Evolutionary conservation across 2,113 vertebrate genomes (phyloP), one percentile per base, ranked within the genome.

Genomic region (Holacanthus passer): DNA sequence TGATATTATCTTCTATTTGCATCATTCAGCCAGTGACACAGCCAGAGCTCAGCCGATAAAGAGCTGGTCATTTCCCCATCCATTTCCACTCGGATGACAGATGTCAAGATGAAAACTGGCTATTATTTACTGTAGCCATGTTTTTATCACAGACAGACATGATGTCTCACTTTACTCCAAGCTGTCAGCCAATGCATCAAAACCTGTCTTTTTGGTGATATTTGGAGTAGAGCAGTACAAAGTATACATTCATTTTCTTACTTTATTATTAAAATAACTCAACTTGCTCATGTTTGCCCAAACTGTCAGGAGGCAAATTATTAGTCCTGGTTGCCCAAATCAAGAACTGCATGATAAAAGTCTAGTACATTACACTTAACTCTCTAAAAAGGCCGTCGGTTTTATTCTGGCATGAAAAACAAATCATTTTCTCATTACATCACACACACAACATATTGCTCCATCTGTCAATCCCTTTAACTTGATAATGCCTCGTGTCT

Each of bases 1-100:
- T 84, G 96, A 95, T 95, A 95, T 91, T 92, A 94, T 94, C 93
- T 84, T 84, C 91, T 94, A 95, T 96, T 96, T 96, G 94, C 95
- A 96, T 96, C 92, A 91, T 93, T 94, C 94, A 93, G 87, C 72
- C 83, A 62, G 82, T 87, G 90, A 93, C 87, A 91, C 87, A 89
- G 91, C 63, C 90, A 74, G 84, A 89, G 88, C 84, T 76, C 22
- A 67, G 74, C 81, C 92, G 90, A 95, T 93, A 95, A 93, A 92
- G 90, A 92, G 93, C 82, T 79, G 94, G 93, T 93, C 94, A 93
- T 93, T 92, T 94, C 94, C 95, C 94, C 89, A 88, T 93, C 91
- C 93, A 88, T 94, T 95, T 95, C 91, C 82, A 89, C 86, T 84
- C 48, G 31, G 87, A 90, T 95, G 93, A 94, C 95, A 95, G 93